These are phyloP conservation scores for Apostichopus parvimensis DNA, from an alignment of 35 echinoderm and acorn worm species.

Conservation along the genomic window DNA sequence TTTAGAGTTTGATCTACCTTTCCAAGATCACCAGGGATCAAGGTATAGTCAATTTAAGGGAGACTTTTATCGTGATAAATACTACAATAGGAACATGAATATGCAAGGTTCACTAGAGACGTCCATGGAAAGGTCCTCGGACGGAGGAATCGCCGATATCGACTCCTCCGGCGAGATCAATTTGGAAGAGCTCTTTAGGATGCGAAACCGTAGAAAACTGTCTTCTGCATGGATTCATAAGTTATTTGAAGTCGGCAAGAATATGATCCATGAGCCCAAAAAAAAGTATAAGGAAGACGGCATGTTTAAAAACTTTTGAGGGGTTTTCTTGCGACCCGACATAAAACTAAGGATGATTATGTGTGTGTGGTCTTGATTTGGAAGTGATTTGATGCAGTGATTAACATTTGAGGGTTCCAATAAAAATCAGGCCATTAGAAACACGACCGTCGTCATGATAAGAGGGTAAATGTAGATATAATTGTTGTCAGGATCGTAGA, in stretches of 20 bases:
- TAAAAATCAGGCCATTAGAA: too few relatives aligned
- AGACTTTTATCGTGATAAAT: neutral
- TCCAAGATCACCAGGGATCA: neutral
- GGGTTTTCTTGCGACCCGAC: too few relatives aligned
- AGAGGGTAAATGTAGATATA: too few relatives aligned
- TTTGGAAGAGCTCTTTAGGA: neutral
- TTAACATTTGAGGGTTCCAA: too few relatives aligned
- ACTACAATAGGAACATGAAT: constrained; percentile 25
- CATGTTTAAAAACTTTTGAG: constrained; percentile 18
- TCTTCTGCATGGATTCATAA: constrained; percentile 5
- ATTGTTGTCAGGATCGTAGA: too few relatives aligned
- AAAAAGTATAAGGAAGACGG: constrained; percentile 10
- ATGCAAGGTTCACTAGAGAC: constrained; percentile 1
- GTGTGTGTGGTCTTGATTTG: too few relatives aligned
- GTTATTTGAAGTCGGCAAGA: constrained; percentile 26
- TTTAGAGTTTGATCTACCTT: constrained; percentile 3
- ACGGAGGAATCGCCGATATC: constrained; percentile 17
- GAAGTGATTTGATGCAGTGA: too few relatives aligned
- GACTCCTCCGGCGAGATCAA: constrained; percentile 2
- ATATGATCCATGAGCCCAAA: constrained; percentile 14
- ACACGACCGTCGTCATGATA: too few relatives aligned
- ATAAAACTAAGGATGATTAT: too few relatives aligned
- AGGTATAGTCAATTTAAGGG: constrained; percentile 13
- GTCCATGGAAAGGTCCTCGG: neutral
- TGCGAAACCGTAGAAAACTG: constrained; percentile 15